Conservation (phyloP, 2,888 invertebrate genomes). For the Drosophila aldrichi region DNA sequence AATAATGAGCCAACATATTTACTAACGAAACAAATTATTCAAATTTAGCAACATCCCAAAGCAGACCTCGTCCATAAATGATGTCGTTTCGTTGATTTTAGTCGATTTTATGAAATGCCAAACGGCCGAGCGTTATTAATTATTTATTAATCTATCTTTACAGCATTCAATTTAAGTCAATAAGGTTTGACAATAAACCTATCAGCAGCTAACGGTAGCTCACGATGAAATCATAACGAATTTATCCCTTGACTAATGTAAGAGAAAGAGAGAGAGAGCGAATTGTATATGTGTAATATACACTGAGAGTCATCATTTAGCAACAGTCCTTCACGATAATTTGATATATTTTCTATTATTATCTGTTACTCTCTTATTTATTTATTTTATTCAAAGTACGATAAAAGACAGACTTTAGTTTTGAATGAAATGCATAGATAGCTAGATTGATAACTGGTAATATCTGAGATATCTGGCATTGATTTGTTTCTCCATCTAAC, state of each 20-base stretch:
- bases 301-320: too few species aligned
- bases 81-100: constrained; percentile 3
- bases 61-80: constrained; percentile 11
- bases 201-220: not conserved
- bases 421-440: too few species aligned
- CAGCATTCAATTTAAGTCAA: constrained; percentile 9
- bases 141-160: constrained; percentile 11
- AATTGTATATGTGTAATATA: too few species aligned
- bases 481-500: not conserved
- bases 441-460: too few species aligned
- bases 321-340: too few species aligned
- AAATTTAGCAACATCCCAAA: constrained; percentile 23
- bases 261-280: too few species aligned
- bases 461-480: not conserved
- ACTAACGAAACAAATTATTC: constrained; percentile 19
- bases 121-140: not conserved
- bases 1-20: constrained; percentile 39
- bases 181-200: constrained; percentile 7
- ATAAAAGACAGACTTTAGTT: too few species aligned
- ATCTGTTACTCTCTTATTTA: too few species aligned
- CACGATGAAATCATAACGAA: too few species aligned
- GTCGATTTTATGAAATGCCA: constrained; percentile 1
- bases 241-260: not conserved
- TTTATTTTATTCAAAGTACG: too few species aligned
- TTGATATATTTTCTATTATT: too few species aligned